These are phyloP conservation scores for Oenanthe oenanthe DNA, from an alignment of 2,113 vertebrate species.

Conservation along the genomic window DNA sequence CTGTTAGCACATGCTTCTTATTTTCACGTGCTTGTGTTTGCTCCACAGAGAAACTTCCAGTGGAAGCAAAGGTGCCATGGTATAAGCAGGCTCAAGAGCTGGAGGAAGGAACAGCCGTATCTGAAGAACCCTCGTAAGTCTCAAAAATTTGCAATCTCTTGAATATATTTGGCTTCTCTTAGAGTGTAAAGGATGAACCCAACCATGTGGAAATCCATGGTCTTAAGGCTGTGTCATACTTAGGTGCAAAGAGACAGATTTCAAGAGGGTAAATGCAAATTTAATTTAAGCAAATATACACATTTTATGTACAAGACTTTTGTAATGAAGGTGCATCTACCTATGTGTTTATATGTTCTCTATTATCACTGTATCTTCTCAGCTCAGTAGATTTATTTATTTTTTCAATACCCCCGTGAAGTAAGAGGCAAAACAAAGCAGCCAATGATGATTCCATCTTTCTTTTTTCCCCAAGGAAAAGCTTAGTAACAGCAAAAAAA, in stretches of 20 bases:
- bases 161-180: neutral
- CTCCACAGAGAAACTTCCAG: constrained; percentile 85
- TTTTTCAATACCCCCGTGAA: neutral
- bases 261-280: neutral
- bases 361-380: neutral
- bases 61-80: constrained; percentile 95
- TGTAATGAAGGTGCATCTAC: neutral
- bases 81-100: constrained; percentile 95
- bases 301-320: neutral
- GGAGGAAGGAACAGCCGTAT: constrained; percentile 84
- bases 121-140: constrained; percentile 94
- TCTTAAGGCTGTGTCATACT: neutral
- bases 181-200: neutral
- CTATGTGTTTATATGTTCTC: neutral
- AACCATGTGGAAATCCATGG: neutral
- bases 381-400: neutral
- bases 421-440: neutral
- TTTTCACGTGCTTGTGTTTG: neutral
- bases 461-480: neutral
- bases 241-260: neutral
- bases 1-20: neutral
- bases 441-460: neutral
- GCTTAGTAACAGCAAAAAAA: neutral
- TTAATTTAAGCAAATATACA: neutral
- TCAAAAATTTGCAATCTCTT: neutral